Percentiles rank a stretch among this genome's conserved stretches.
Conservation (phyloP, 2,113 vertebrate genomes). For the Genyomyrus donnyi region DNA sequence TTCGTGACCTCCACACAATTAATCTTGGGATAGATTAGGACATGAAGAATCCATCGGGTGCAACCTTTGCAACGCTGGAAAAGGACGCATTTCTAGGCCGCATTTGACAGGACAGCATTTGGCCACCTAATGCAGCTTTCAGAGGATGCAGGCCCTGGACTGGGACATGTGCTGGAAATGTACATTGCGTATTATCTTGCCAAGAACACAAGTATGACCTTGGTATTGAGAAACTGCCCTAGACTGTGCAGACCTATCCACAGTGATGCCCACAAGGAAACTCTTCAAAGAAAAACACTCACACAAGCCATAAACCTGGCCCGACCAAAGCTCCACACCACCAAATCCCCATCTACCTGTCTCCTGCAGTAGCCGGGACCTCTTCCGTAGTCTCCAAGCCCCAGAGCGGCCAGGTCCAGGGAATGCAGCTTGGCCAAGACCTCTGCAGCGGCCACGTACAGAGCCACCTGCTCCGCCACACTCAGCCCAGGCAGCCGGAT, state of each 20-base stretch:
- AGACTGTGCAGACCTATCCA: not conserved
- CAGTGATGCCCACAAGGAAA: not conserved
- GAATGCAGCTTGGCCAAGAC: constrained; percentile 75
- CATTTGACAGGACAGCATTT: not conserved
- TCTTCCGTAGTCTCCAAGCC: constrained; percentile 69
- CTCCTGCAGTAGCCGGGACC: constrained; percentile 78
- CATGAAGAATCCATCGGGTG: not conserved
- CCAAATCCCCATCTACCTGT: constrained; percentile 60
- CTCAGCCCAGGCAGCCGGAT: constrained; percentile 62
- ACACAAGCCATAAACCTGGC: not conserved
- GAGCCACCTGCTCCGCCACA: constrained; percentile 70
- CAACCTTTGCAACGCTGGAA: not conserved
- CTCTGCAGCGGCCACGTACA: constrained; percentile 75
- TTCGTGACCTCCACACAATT: not conserved
- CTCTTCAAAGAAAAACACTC: not conserved
- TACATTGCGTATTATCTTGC: not conserved
- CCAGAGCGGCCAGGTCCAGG: constrained; percentile 57
- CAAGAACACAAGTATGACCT: not conserved
- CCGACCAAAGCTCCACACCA: not conserved
- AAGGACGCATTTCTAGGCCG: not conserved
- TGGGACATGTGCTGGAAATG: not conserved
- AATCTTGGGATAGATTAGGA: not conserved
- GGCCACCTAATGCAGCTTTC: not conserved
- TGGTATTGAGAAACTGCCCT: not conserved
- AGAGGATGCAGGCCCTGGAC: not conserved